Percentiles rank a stretch among this genome's conserved stretches.
Evolutionary conservation across 2,113 vertebrate genomes (phyloP).

Genomic region (Saguinus midas): DNA sequence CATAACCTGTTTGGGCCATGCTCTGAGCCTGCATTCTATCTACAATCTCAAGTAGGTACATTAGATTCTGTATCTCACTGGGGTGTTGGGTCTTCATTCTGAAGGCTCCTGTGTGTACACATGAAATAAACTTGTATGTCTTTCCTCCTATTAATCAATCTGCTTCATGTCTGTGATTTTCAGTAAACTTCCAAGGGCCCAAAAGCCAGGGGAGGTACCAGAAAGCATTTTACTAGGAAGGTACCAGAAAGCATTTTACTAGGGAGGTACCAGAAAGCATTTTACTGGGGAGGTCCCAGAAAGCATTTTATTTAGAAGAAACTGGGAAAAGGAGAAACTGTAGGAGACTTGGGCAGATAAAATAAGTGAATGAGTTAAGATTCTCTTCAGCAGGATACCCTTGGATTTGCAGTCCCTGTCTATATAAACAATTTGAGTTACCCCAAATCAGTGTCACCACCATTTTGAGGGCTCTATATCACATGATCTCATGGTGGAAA

Average conservation of each 20-base stretch:
- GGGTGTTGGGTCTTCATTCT: no score
- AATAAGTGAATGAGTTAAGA: background rate
- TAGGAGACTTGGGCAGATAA: background rate
- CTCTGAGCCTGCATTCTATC: no score
- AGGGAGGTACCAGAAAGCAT: no score
- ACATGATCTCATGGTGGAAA: background rate
- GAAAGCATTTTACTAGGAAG: background rate
- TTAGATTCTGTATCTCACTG: no score
- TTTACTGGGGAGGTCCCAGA: background rate
- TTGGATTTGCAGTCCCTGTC: background rate
- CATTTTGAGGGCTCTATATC: background rate
- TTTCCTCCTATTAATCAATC: no score
- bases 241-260: background rate
- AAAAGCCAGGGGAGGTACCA: background rate
- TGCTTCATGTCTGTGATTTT: no score
- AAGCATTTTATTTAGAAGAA: background rate
- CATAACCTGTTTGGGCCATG: no score
- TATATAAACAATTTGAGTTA: background rate
- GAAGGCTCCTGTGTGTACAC: no score
- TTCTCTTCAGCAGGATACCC: background rate
- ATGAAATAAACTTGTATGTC: no score
- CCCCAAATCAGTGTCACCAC: background rate
- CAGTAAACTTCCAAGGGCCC: no score
- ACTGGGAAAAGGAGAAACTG: background rate
- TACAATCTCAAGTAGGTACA: no score